Evolutionary conservation across 2,888 invertebrate genomes (phyloP), one percentile per base, ranked within the genome.

Genomic region (Encarsia formosa): DNA sequence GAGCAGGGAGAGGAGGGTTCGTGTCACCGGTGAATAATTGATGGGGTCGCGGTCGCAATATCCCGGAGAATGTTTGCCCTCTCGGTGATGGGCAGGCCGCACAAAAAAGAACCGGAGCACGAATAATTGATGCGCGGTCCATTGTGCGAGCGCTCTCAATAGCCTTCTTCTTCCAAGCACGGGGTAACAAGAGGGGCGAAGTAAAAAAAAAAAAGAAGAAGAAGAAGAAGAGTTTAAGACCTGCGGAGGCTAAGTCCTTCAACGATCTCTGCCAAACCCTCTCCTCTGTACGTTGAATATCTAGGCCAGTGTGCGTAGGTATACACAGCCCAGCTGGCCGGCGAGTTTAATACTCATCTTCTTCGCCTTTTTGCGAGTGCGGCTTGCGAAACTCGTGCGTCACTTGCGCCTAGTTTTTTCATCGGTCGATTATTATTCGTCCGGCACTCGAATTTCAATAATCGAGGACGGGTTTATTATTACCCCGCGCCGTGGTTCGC

Each of bases 1-100:
- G 6, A 26, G 26, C 26, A 6, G 26, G 6, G 26, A 26, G 26
- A 6, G 11, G 26, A 26, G 26, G 6, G 35, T 52, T 46, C 50
- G 19, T 40, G 45, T 56, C 52, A n/a, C 57, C 56, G n/a, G 62
- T 73, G 70, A 73, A 73, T 73, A 71, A 73, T 72, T 70, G 65
- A 73, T 71, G 63, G 69, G 66, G 66, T 69, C 67, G 71, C 66
- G 70, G 67, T 63, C 68, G 68, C 70, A 70, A 71, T 71, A 73
- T 73, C 71, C 70, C 72, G 63, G 61, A 18, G 9, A 65, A 68
- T 73, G 73, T 73, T 73, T 73, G 69, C 73, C 62, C 65, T 26
- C 26, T 13, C 69, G 65, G 64, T 73, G 73, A 73, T 73, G 66
- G 71, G 65, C 48, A 49, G n/a, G n/a, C n/a, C n/a, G n/a, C n/a